These are phyloP conservation scores for Pyrocoelia pectoralis DNA, from an alignment of 2,888 invertebrate genomes.

Conservation along the genomic window DNA sequence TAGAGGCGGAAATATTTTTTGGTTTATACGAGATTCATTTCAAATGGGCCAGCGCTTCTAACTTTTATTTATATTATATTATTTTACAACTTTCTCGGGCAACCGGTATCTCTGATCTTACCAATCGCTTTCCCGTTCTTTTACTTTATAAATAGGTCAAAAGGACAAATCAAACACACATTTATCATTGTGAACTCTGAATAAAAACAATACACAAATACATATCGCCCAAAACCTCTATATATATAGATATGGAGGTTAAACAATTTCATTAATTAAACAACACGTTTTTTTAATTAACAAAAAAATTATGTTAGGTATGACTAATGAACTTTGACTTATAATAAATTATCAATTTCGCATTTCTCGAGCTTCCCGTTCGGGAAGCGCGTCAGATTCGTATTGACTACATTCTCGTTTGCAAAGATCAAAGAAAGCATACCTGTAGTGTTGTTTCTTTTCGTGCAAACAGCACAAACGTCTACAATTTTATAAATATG, in stretches of 20 bases:
- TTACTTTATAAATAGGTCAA: constrained; percentile 28
- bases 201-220: neutral
- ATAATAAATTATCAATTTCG: no score
- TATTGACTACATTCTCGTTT: no score
- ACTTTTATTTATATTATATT: constrained; percentile 25
- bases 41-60: constrained; percentile 20
- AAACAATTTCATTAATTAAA: neutral
- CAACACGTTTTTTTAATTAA: neutral
- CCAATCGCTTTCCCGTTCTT: constrained; percentile 13
- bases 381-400: no score
- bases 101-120: constrained; percentile 13
- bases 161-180: constrained; percentile 29
- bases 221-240: neutral
- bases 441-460: no score
- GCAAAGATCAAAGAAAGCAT: no score
- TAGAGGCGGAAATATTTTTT: constrained; percentile 28
- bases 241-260: constrained; percentile 8
- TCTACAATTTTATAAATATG: no score
- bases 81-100: constrained; percentile 22
- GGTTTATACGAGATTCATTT: constrained; percentile 25
- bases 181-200: constrained; percentile 20
- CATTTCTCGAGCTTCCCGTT: no score
- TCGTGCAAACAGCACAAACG: no score
- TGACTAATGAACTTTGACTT: neutral
- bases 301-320: neutral